Evolutionary conservation across 1,140 invertebrate species (phyloP).

Genomic region (Papilio glaucus): DNA sequence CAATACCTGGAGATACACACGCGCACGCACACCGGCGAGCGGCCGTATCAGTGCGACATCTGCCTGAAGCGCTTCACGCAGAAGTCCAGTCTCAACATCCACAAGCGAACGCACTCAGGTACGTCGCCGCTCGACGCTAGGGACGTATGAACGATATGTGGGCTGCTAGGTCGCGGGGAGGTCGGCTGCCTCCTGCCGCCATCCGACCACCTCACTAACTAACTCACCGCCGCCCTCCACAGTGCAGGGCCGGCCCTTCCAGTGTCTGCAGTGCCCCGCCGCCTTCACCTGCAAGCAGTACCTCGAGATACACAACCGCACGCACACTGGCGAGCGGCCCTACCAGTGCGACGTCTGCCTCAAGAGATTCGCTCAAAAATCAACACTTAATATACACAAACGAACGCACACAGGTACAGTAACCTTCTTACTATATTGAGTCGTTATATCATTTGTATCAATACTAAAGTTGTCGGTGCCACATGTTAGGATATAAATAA

Average conservation of each 20-base stretch:
- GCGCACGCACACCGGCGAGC: conserved; percentile 89
- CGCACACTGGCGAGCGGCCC: conserved; percentile 87
- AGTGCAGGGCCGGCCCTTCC: conserved; percentile 85
- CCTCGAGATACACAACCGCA: conserved; percentile 90
- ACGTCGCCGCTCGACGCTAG: conserved; percentile 54
- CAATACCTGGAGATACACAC: conserved; percentile 90
- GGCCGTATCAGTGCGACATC: conserved; percentile 88
- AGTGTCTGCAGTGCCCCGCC: conserved; percentile 87
- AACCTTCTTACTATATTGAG: conserved; percentile 21
- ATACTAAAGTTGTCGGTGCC: conserved; percentile 74
- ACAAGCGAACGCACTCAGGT: conserved; percentile 90
- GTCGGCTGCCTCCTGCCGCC: conserved; percentile 30
- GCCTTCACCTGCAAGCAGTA: conserved; percentile 88
- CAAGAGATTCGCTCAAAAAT: conserved; percentile 82
- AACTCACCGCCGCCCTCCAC: conserved; percentile 42
- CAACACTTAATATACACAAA: conserved; percentile 80
- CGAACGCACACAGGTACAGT: conserved; percentile 77
- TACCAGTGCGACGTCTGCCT: conserved; percentile 81
- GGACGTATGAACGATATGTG: conserved; percentile 56
- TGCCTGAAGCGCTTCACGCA: conserved; percentile 88
- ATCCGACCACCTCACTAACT: conserved; percentile 32
- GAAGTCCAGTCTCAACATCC: conserved; percentile 89
- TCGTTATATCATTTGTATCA: conserved; percentile 38
- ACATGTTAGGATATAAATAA: conserved; percentile 50
- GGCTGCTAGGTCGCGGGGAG: conserved; percentile 52